Evolutionary conservation across 1,140 invertebrate genomes (phyloP).

Genomic region (Drosophila tristis): DNA sequence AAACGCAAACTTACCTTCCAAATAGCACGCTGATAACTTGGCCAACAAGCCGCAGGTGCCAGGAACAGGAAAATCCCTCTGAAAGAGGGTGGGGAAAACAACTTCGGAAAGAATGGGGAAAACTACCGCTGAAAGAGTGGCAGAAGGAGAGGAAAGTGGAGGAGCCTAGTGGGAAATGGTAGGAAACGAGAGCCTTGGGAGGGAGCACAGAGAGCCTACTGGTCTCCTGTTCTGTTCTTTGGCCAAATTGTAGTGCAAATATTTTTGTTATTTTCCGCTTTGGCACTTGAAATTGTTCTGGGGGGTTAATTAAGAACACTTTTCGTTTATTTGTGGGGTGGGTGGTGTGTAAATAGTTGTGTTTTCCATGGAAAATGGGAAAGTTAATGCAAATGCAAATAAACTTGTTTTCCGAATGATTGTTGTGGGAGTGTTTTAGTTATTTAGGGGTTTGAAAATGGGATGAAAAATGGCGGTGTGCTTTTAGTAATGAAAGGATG

Average conservation of each 20-base stretch:
- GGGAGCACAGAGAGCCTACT: neutral
- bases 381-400: conserved; percentile 34
- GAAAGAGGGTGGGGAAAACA: conserved; percentile 56
- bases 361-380: conserved; percentile 14
- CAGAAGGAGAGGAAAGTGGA: too few species aligned
- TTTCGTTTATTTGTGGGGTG: conserved; percentile 15
- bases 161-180: neutral
- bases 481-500: too few species aligned
- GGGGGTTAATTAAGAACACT: conserved; percentile 46
- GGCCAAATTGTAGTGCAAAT: conserved; percentile 46
- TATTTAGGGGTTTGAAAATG: too few species aligned
- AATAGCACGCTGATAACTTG: conserved; percentile 28
- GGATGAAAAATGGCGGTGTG: too few species aligned
- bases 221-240: neutral
- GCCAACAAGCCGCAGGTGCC: conserved; percentile 52
- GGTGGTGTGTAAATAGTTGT: conserved; percentile 28
- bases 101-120: conserved; percentile 12
- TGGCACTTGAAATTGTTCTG: conserved; percentile 45
- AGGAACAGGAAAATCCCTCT: conserved; percentile 20
- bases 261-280: conserved; percentile 45
- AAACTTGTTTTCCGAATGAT: conserved; percentile 39
- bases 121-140: too few species aligned
- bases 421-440: conserved; percentile 16
- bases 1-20: conserved; percentile 68
- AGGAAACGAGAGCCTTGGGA: neutral